Evolutionary conservation across 2,888 invertebrate species (phyloP).

Genomic region (Eilema depressum): DNA sequence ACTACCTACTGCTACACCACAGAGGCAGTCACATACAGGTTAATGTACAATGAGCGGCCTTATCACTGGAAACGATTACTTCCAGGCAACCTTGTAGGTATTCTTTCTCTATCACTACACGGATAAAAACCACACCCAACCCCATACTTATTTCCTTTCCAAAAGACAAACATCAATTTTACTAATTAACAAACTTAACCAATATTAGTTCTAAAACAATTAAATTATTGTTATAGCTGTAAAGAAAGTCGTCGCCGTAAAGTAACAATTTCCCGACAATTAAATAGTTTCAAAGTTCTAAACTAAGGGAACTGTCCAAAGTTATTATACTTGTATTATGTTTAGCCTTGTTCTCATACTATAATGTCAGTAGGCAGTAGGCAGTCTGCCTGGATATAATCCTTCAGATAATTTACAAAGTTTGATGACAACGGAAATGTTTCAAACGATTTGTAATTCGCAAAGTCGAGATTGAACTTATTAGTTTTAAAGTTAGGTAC

Average conservation of each 20-base stretch:
- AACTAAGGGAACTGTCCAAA: slow-evolving; percentile 32
- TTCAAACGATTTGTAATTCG: neutral
- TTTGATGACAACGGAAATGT: slow-evolving; percentile 13
- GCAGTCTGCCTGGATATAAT: neutral
- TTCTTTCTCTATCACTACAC: too few relatives aligned
- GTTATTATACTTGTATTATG: slow-evolving; percentile 30
- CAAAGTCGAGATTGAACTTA: neutral
- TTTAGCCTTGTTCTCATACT: slow-evolving; percentile 15
- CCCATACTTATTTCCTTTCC: neutral
- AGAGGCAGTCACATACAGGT: too few relatives aligned
- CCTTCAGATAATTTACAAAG: slow-evolving; percentile 16
- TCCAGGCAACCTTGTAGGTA: too few relatives aligned
- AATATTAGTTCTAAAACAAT: slow-evolving; percentile 25
- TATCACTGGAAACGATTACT: too few relatives aligned
- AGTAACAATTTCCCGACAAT: slow-evolving; percentile 38
- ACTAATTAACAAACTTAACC: slow-evolving; percentile 19
- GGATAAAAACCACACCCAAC: too few relatives aligned
- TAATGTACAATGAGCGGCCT: too few relatives aligned
- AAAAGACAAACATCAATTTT: neutral
- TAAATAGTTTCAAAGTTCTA: slow-evolving; percentile 41
- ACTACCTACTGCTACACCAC: too few relatives aligned
- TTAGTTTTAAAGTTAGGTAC: neutral
- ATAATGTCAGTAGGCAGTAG: neutral
- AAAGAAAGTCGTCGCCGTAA: slow-evolving; percentile 26
- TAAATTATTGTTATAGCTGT: slow-evolving; percentile 26